Percentiles rank a stretch among this genome's conserved stretches.
phyloP scores from a whole-genome alignment of 2,888 invertebrate species.

The Anoplius nigerrimus region DNA sequence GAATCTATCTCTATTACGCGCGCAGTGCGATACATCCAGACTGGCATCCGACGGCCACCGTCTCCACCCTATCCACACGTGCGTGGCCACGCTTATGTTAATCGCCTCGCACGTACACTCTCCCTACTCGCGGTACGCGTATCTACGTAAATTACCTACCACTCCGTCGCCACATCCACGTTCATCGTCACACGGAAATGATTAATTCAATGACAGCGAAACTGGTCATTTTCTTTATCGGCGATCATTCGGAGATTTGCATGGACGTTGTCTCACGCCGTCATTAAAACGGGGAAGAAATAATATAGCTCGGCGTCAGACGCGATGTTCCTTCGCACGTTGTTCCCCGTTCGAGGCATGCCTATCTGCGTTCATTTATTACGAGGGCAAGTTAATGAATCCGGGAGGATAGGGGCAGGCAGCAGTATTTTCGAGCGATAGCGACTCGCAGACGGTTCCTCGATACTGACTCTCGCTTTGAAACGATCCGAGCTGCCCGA shows the following conservation, averaged over 20 bases:
- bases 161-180: constrained; percentile 33
- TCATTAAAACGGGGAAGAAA: no score
- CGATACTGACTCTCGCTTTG: no score
- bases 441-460: no score
- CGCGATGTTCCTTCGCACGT: background rate
- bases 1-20: constrained; percentile 28
- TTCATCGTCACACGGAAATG: constrained; percentile 31
- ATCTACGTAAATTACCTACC: constrained; percentile 40
- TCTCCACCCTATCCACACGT: background rate
- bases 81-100: constrained; percentile 4
- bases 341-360: background rate
- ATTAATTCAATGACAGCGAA: constrained; percentile 62
- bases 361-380: no score
- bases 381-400: no score
- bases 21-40: constrained; percentile 12
- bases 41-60: background rate
- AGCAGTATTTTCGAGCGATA: no score
- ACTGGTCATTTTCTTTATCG: constrained; percentile 47
- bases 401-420: no score
- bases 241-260: constrained; percentile 10
- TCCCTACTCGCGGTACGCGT: constrained; percentile 8
- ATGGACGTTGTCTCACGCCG: no score
- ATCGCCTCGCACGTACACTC: background rate
- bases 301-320: no score
- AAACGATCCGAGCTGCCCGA: no score